Evolutionary conservation across 2,113 vertebrate genomes (phyloP), one percentile per base, ranked within the genome.

Genomic region (Pycnonotus jocosus): DNA sequence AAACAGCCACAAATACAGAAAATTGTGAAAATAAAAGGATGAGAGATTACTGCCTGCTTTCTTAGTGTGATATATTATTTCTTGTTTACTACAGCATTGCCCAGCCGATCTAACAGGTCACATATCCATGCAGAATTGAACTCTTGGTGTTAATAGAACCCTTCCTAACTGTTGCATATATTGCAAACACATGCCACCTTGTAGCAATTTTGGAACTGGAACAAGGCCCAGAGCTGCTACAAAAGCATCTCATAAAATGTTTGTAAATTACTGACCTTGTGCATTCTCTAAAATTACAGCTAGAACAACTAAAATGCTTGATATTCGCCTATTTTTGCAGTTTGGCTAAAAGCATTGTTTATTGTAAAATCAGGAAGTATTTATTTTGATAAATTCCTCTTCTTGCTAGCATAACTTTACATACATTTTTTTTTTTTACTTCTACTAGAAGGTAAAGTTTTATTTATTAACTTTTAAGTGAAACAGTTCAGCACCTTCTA

Each of bases 161-260:
- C 11, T 56, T 48, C 30, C 30, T 53, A 38, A 81, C 15, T 18
- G 11, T 50, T 50, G 15, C 0, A 0, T 54, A 1, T 24, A 42
- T 60, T 54, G 61, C 19, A 82, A 47, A 54, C 25, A 20, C 1
- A 44, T 24, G n/a, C 10, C 8, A 38, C 61, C 45, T 61, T 73
- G 72, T 60, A 77, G 56, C 28, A 66, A 23, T 44, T 15, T 58
- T 47, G 53, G 37, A 89, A 65, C 15, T 19, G 7, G 20, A 48
- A 58, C n/a, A 40, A 77, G 40, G 47, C 28, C 37, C 22, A 17
- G 11, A 81, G 12, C 54, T 86, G 69, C 72, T 50, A 47, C 25
- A 4, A 45, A 12, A 56, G 6, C 35, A 54, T 58, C 40, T 88
- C 20, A 22, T 21, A 61, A 80, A 83, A 62, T 21, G 17, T 54